A percentile compares a stretch with the other conserved stretches of the same genome.
phyloP scores from a whole-genome alignment of 2,113 vertebrate genomes.

The Phylloscopus trochiloides region DNA sequence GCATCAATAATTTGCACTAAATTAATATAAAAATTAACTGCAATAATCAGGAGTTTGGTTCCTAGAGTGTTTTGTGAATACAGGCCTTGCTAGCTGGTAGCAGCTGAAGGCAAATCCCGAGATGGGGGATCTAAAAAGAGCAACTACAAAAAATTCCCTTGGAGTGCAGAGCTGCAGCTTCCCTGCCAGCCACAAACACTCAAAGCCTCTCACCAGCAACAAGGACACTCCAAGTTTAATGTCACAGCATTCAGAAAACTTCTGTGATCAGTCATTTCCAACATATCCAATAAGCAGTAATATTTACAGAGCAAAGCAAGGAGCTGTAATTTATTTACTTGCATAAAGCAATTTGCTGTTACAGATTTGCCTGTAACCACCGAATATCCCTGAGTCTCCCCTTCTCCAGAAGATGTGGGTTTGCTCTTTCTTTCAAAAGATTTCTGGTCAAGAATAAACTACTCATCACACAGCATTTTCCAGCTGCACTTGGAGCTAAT shows the following conservation, averaged over 20 bases:
- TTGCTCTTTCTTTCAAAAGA: background rate
- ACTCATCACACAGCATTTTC: background rate
- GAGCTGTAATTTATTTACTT: background rate
- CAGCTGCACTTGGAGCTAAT: background rate
- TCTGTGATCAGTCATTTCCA: background rate
- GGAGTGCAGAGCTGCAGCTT: background rate
- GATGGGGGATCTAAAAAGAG: background rate
- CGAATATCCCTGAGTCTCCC: background rate
- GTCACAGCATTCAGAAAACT: background rate
- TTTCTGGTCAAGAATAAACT: background rate
- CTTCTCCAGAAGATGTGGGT: background rate
- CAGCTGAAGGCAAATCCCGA: background rate
- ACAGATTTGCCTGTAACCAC: background rate
- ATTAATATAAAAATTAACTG: background rate
- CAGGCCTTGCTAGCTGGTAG: background rate
- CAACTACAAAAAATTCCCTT: background rate
- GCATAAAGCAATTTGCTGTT: background rate
- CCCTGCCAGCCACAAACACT: background rate
- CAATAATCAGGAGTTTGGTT: background rate
- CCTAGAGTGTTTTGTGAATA: background rate
- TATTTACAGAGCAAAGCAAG: background rate
- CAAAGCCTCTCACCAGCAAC: background rate
- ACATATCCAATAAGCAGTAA: background rate
- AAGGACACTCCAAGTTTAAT: background rate
- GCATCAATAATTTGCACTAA: background rate